Evolutionary conservation across 37 sponge, comb jelly and placozoan genomes (phyloP), one percentile per base, ranked within the genome.

Genomic region (Spongilla lacustris): DNA sequence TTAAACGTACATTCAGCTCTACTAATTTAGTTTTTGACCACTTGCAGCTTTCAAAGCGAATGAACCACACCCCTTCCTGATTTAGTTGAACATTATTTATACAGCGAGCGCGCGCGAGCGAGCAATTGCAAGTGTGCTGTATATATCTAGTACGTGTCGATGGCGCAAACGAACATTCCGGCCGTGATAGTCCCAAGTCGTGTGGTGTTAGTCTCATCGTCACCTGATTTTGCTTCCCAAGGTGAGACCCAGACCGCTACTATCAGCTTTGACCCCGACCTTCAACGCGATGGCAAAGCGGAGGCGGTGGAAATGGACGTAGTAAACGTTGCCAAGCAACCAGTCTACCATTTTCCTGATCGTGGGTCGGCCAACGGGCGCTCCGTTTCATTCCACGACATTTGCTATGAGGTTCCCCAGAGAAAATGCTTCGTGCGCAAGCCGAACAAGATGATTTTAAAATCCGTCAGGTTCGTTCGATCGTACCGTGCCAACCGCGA

Each of bases 381-480:
- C 58, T 58, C 58, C 73, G 27, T 79, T 48, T 58, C 77, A 5
- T 85, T 85, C 67, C 76, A 85, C 27, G 85, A 76, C 48, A 30
- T 85, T 34, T 21, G 24, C 68, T 85, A 85, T 46, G 77, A 85
- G 69, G 69, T 85, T 26, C 26, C 77, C 4, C 77, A 77, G 69
- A 66, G 41, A 27, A 85, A 76, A 30, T 85, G 85, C 71, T 85
- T 74, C 69, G 50, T 9, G 24, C 58, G 37, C 69, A 66, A 35
- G 69, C 78, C 85, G 28, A 86, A 78, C 70, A 86, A 86, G 34
- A 28, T 78, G n/a, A 86, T 86, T n/a, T 73, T 86, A 4, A 36
- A 86, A 28, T 68, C 71, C 21, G 73, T 86, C 73, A 86, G 79
- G 85, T 84, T 29, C 17, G 70, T 30, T 3, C n/a, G n/a, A n/a